Evolutionary conservation across 1,140 invertebrate genomes (phyloP), one percentile per base, ranked within the genome.

Genomic region (Procambarus clarkii): DNA sequence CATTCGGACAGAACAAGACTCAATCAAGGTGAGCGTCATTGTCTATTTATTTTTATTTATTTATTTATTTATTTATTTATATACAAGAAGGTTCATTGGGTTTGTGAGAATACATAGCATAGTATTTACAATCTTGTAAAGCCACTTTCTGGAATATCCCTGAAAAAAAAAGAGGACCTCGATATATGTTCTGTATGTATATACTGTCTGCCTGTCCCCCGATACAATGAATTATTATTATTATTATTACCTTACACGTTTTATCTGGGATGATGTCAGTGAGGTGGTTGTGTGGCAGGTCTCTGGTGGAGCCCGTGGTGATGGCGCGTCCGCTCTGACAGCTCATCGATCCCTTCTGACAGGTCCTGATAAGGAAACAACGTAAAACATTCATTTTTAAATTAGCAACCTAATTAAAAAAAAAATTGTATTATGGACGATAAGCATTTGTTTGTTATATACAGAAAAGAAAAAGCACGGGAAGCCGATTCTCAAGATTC

Each of bases 221-320:
- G 13, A 58, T 58, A 9, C 54, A 13, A 58, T 7, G 13, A 58
- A 69, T 4, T 4, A 18, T 69, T n/a, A n/a, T n/a, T 69, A 18
- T 13, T 34, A 34, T 34, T 34, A 34, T 69, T 60, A 82, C 80
- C 80, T 82, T 82, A 46, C 80, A 82, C 24, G 7, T 60, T 18
- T 60, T 11, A 46, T 60, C 80, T 13, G 54, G 44, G n/a, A 5
- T 44, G 18, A 34, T 1, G 54, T 60, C 80, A 45, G 8, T 44
- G 21, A 24, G 50, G 50, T 11, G 13, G 7, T 3, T 24, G n/a
- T 2, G 44, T 15, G 9, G 46, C 13, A 50, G 46, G 3, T 82
- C 80, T 5, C 15, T 60, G 80, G 18, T 82, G 54, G 50, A 60
- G 11, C 80, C 50, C 21, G 50, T n/a, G 7, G 45, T 18, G 5